Evolutionary conservation across 64 coral and sea anemone species (phyloP), one percentile per base, ranked within the genome.

Genomic region (Hydrozoanthus tunicans): DNA sequence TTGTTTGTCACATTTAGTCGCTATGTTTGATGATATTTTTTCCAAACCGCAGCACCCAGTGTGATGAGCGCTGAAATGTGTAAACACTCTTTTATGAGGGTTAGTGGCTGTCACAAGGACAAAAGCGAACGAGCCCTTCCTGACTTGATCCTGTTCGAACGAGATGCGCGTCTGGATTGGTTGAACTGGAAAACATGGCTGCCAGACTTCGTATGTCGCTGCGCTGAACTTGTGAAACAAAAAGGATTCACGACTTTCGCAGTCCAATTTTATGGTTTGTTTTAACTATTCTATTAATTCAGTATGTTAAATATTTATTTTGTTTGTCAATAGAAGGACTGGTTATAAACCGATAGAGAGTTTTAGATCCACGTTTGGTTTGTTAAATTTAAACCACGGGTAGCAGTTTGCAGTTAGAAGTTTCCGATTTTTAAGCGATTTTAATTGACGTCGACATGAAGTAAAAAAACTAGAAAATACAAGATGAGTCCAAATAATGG

Each of bases 241-340:
- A 71, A 17, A 5, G 83, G 83, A 73, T 86, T 73, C 68, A 86
- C 14, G 53, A 73, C 53, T 3, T 86, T 86, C 11, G 67, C 83
- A 9, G 83, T 86, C 17, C 83, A 86, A 12, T 86, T 86, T 73
- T 86, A 86, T 32, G 83, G 83, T 86, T 56, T 11, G 83, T 86
- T 69, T 27, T 59, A 12, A 51, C 24, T 3, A 53, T 55, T 5
- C 10, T 65, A 77, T 77, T 43, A 43, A 43, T 43, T 43, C 2
- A 43, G 32, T 43, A 43, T 43, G 32, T 43, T 43, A 43, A 43
- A 0, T 43, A 1, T 43, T 43, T 43, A 43, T 43, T 43, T 43
- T 43, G 32, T 43, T 43, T 43, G 32, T 43, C 32, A 43, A 43
- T 43, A 43, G 32, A 43, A 43, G 32, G 32, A 43, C 32, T 43